phyloP scores from a whole-genome alignment of 1,140 invertebrate species.

The Euwallacea fornicatus region DNA sequence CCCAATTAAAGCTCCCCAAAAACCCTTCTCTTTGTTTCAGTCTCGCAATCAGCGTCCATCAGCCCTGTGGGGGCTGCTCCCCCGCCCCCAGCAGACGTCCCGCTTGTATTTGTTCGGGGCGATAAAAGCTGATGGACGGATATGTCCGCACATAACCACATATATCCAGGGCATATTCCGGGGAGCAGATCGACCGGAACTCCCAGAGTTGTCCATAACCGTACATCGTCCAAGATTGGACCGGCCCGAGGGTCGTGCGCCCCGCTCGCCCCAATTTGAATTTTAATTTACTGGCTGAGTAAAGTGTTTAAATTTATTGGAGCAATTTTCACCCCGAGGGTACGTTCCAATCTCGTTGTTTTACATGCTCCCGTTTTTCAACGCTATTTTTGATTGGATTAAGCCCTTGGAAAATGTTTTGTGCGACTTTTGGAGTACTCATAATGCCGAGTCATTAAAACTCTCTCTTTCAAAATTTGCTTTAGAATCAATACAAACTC shows the following conservation, averaged over 20 bases:
- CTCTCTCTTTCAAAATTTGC: conserved; percentile 4
- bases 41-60: conserved; percentile 37
- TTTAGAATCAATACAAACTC: too few species aligned
- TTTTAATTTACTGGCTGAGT: conserved; percentile 54
- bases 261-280: conserved; percentile 52
- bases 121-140: conserved; percentile 55
- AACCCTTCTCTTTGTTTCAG: conserved; percentile 39
- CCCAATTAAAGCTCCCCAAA: conserved; percentile 34
- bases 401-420: conserved; percentile 32
- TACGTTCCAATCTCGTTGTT: conserved; percentile 38
- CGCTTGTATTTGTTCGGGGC: conserved; percentile 53
- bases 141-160: conserved; percentile 55
- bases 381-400: conserved; percentile 39
- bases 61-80: conserved; percentile 11
- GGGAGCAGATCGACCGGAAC: conserved; percentile 50
- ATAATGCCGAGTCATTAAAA: conserved; percentile 11
- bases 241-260: conserved; percentile 25
- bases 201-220: conserved; percentile 47
- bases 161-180: conserved; percentile 40
- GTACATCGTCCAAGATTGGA: conserved; percentile 53
- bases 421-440: conserved; percentile 2
- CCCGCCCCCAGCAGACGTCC: conserved; percentile 41
- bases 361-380: conserved; percentile 33
- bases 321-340: conserved; percentile 39
- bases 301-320: conserved; percentile 49